Conservation (phyloP, 2,888 invertebrate species). For the Diarsia dahlii region DNA sequence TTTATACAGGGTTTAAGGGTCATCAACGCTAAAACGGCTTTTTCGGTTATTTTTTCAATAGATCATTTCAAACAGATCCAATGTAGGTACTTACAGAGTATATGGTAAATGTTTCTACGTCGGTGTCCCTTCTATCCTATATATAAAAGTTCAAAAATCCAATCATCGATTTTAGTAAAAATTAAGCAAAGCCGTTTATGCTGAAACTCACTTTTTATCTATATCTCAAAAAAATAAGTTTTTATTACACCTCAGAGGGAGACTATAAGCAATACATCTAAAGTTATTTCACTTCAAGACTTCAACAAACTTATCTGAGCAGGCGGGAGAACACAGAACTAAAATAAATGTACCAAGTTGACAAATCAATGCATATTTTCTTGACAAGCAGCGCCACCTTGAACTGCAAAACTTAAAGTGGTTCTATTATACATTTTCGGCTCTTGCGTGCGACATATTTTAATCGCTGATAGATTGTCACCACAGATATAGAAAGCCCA, state of each 20-base stretch:
- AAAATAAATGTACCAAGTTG: neutral
- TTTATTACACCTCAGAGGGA: neutral
- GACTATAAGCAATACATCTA: neutral
- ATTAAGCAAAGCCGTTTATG: neutral
- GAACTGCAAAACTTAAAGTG: neutral
- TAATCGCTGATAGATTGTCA: too few species aligned
- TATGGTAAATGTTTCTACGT: too few species aligned
- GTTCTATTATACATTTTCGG: too few species aligned
- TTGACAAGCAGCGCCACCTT: neutral
- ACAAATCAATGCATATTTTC: neutral
- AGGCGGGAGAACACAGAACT: neutral
- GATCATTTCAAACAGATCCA: too few species aligned
- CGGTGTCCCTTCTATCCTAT: too few species aligned
- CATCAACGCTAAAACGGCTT: too few species aligned
- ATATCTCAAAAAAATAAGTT: neutral
- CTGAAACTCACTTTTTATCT: neutral
- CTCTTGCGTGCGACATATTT: too few species aligned
- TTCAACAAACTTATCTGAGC: neutral
- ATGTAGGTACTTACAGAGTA: too few species aligned
- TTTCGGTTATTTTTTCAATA: too few species aligned
- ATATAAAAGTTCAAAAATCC: neutral
- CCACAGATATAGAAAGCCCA: too few species aligned
- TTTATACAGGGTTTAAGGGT: neutral
- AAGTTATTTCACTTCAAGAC: neutral
- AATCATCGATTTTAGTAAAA: neutral